phyloP scores from a whole-genome alignment of 2,888 invertebrate species.

The Spisula subtruncata region DNA sequence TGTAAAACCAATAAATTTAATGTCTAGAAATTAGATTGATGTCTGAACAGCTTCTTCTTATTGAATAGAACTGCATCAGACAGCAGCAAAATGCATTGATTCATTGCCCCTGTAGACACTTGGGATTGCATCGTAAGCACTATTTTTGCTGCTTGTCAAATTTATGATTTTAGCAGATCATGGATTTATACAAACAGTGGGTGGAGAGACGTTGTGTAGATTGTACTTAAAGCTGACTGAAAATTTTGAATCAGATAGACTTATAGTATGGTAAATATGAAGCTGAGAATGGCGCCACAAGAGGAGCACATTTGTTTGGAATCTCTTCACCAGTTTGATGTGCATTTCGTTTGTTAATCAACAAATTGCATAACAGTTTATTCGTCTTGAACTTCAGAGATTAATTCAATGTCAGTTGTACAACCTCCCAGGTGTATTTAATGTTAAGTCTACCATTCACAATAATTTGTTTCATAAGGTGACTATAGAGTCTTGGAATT shows the following conservation, averaged over 20 bases:
- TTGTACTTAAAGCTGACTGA: neutral
- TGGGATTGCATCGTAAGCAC: neutral
- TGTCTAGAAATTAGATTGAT: neutral
- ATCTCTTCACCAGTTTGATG: neutral
- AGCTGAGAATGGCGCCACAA: neutral
- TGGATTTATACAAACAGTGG: neutral
- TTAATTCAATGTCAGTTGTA: neutral
- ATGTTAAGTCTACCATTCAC: neutral
- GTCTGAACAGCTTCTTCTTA: too few relatives aligned
- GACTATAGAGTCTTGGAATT: neutral
- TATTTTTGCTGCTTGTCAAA: neutral
- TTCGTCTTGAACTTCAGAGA: neutral
- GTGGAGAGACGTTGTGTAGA: neutral
- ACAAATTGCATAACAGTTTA: slow-evolving; percentile 18
- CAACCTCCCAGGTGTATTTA: neutral
- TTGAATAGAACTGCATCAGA: too few relatives aligned
- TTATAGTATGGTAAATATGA: neutral
- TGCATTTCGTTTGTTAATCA: neutral
- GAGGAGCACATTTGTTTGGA: neutral
- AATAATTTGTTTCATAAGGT: neutral
- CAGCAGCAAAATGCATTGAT: neutral
- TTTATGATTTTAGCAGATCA: neutral
- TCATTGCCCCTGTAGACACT: neutral
- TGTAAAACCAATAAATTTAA: slow-evolving; percentile 6
- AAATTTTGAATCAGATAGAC: neutral